A percentile compares a stretch with the other conserved stretches of the same genome.
Conservation (phyloP, 2,113 vertebrate genomes). For the Gulo gulo region DNA sequence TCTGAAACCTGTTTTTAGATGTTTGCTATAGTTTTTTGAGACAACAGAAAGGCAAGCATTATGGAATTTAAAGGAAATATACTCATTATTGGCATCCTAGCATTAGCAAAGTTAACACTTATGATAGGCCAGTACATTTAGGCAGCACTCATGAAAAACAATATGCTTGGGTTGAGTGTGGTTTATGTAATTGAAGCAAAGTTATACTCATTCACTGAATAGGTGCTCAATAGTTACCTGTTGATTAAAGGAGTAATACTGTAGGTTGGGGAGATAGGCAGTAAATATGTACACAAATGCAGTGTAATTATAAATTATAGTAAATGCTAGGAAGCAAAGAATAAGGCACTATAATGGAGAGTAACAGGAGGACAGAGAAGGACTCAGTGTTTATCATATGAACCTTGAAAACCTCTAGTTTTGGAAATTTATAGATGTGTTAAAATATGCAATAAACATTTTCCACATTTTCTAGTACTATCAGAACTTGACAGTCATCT, state of each 20-base stretch:
- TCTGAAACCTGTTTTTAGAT: background rate
- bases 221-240: background rate
- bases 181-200: background rate
- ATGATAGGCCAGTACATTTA: background rate
- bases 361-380: background rate
- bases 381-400: background rate
- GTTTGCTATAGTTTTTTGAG: background rate
- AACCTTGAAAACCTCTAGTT: constrained; percentile 31
- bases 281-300: background rate
- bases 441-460: constrained; percentile 8
- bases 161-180: background rate
- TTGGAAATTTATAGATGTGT: constrained; percentile 24
- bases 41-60: background rate
- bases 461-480: constrained; percentile 31
- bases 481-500: constrained; percentile 36
- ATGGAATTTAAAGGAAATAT: background rate
- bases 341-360: background rate
- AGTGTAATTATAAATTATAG: background rate
- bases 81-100: background rate
- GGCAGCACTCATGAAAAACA: background rate
- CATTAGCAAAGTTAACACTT: constrained; percentile 9
- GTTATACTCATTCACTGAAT: background rate
- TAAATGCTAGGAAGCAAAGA: constrained; percentile 6
- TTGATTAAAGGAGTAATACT: background rate
- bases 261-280: background rate